Percentiles rank a stretch among this genome's conserved stretches.
Evolutionary conservation across 2,888 invertebrate species (phyloP).

Genomic region (Lasioglossum leucozonium): DNA sequence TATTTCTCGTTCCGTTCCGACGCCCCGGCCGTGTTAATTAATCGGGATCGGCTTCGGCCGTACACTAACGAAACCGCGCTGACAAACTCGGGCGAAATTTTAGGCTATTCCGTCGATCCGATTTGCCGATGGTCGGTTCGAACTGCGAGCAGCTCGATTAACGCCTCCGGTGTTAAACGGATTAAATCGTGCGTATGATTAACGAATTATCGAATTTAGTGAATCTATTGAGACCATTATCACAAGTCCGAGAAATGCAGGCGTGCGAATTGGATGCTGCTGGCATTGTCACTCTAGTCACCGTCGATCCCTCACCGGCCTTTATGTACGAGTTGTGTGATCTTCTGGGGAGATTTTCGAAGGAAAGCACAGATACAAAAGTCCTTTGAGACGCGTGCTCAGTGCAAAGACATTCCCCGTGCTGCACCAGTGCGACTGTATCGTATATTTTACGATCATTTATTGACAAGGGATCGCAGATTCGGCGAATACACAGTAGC

Average conservation of each 20-base stretch:
- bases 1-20: not conserved
- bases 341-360: not conserved
- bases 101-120: not conserved
- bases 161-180: no score
- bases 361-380: not conserved
- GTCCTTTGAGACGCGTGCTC: not conserved
- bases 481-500: conserved; percentile 7
- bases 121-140: not conserved
- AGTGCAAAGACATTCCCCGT: not conserved
- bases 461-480: conserved; percentile 30
- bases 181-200: no score
- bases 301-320: no score
- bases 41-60: not conserved
- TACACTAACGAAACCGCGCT: not conserved
- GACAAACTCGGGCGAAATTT: not conserved
- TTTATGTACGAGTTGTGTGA: no score
- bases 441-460: conserved; percentile 40
- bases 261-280: no score
- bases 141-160: no score
- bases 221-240: no score
- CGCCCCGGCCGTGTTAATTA: not conserved
- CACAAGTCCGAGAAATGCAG: no score
- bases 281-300: no score
- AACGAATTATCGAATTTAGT: no score
- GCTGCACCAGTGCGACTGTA: not conserved